Percentiles rank a stretch among this genome's conserved stretches.
phyloP scores from a whole-genome alignment of 2,113 vertebrate species.

The Rhombomys opimus region DNA sequence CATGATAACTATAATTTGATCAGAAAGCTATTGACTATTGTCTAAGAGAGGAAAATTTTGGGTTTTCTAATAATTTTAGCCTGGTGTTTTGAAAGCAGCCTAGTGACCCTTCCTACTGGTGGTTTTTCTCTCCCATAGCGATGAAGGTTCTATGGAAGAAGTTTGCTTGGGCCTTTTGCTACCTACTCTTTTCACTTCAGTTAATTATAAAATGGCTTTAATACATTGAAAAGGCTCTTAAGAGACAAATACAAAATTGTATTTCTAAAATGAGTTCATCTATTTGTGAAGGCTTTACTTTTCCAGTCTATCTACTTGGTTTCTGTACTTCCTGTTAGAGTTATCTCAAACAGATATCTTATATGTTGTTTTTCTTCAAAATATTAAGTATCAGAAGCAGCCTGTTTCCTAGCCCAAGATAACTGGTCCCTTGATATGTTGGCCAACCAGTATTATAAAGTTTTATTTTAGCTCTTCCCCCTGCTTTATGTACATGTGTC shows the following conservation, averaged over 20 bases:
- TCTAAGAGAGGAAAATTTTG: neutral
- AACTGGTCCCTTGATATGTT: neutral
- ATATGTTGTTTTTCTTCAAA: neutral
- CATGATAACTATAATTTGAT: neutral
- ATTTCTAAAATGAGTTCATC: slow-evolving; percentile 1
- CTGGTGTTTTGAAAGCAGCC: neutral
- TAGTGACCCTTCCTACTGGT: neutral
- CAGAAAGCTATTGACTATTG: neutral
- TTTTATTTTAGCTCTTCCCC: neutral
- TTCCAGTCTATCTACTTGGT: neutral
- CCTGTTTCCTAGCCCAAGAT: neutral
- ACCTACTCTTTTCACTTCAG: neutral
- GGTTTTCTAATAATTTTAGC: neutral
- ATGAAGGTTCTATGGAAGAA: neutral
- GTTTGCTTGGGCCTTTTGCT: neutral
- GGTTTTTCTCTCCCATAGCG: neutral
- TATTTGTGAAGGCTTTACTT: neutral
- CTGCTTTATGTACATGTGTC: neutral
- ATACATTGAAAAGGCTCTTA: neutral
- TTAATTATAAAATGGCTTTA: slow-evolving; percentile 6
- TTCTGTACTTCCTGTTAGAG: neutral
- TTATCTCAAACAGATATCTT: neutral
- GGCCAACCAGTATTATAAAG: neutral
- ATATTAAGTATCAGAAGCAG: neutral
- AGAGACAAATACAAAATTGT: neutral